These are phyloP conservation scores for Agriopis aurantiaria DNA, from an alignment of 2,888 invertebrate species.

Conservation along the genomic window DNA sequence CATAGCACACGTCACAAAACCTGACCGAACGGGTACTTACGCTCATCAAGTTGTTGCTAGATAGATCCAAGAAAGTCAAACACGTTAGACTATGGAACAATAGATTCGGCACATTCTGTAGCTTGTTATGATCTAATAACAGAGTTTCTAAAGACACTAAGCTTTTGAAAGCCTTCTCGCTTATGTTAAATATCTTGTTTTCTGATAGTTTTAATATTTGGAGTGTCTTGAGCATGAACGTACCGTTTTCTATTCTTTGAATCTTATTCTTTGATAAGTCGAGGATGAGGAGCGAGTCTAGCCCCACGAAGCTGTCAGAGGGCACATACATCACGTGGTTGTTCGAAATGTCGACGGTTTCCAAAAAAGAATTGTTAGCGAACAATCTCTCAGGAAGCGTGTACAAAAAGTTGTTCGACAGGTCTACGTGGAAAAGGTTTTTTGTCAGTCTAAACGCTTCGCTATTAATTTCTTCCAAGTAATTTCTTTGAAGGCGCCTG, in stretches of 20 bases:
- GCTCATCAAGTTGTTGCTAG: conserved; percentile 82
- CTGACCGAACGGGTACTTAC: conserved; percentile 66
- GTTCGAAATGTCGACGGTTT: conserved; percentile 88
- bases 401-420: conserved; percentile 88
- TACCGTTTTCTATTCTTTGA: conserved; percentile 84
- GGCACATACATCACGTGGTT: conserved; percentile 88
- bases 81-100: conserved; percentile 81
- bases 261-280: conserved; percentile 90
- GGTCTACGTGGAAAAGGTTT: conserved; percentile 89
- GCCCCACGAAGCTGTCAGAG: conserved; percentile 84
- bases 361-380: conserved; percentile 84
- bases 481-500: conserved; percentile 89
- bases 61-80: conserved; percentile 84
- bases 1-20: not conserved
- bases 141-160: conserved; percentile 83
- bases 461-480: conserved; percentile 87
- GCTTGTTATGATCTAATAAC: conserved; percentile 84
- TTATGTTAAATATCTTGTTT: conserved; percentile 88
- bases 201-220: conserved; percentile 89
- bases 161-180: conserved; percentile 84
- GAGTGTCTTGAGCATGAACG: conserved; percentile 86
- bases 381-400: conserved; percentile 87
- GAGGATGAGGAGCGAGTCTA: conserved; percentile 88
- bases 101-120: conserved; percentile 76
- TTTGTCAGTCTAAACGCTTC: conserved; percentile 86